Percentiles rank a stretch among this genome's conserved stretches.
These are phyloP conservation scores for Sebastes wilsoni DNA, from an alignment of 2,797 vertebrate species.

Conservation along the genomic window DNA sequence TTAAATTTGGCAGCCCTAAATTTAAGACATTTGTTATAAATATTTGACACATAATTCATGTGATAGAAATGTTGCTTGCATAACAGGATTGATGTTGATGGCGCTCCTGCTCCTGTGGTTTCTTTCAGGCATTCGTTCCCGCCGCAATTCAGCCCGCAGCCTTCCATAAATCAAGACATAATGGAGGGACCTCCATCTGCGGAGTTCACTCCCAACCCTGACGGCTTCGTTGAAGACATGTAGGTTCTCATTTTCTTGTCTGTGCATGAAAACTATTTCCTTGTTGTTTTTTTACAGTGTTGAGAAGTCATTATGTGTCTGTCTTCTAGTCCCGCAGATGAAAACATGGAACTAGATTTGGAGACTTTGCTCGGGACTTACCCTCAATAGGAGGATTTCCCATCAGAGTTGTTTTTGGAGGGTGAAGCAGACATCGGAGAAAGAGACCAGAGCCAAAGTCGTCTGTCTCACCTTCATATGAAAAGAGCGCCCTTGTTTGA, in stretches of 20 bases:
- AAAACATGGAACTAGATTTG: slow-evolving; percentile 46
- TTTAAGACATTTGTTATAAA: too few species aligned
- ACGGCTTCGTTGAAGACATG: slow-evolving; percentile 25
- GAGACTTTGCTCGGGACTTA: slow-evolving; percentile 26
- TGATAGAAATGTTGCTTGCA: background rate
- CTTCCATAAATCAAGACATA: slow-evolving; percentile 9
- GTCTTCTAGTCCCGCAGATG: slow-evolving; percentile 22
- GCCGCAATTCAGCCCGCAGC: slow-evolving; percentile 18
- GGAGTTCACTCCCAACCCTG: slow-evolving; percentile 5
- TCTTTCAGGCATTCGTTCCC: slow-evolving; percentile 48
- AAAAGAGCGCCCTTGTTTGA: background rate
- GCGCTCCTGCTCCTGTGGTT: background rate
- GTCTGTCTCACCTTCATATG: background rate
- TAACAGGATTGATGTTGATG: background rate
- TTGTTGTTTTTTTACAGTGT: background rate
- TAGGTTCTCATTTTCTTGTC: slow-evolving; percentile 29
- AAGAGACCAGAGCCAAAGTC: background rate
- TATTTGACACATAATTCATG: background rate
- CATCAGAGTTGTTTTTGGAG: background rate
- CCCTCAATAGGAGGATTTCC: background rate
- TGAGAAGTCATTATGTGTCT: background rate
- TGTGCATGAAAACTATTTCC: background rate
- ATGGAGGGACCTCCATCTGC: slow-evolving; percentile 10
- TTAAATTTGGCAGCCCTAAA: too few species aligned
- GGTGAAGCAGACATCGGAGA: background rate